Evolutionary conservation across 1,140 invertebrate genomes (phyloP).

Genomic region (Popillia japonica): DNA sequence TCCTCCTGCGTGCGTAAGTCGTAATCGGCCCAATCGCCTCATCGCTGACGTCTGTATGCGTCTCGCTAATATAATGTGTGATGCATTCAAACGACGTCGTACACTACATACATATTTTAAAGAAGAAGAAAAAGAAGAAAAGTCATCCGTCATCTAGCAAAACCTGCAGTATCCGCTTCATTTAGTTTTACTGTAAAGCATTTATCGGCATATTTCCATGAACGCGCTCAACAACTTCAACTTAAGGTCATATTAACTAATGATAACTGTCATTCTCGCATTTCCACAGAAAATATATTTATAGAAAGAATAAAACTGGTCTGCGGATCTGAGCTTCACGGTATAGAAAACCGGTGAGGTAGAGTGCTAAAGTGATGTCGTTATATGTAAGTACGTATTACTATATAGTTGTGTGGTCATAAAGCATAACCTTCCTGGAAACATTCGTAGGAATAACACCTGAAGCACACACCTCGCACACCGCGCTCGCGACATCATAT

Average conservation of each 20-base stretch:
- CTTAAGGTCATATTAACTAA: conserved; percentile 37
- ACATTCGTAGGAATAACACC: conserved; percentile 40
- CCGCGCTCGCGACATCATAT: conserved; percentile 38
- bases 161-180: background rate
- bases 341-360: background rate
- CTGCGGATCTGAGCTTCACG: background rate
- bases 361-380: background rate
- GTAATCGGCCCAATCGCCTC: too few relatives aligned
- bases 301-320: conserved; percentile 16
- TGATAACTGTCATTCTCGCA: conserved; percentile 37
- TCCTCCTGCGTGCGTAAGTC: too few relatives aligned
- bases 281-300: conserved; percentile 28
- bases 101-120: too few relatives aligned
- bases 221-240: background rate
- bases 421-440: conserved; percentile 41
- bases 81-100: too few relatives aligned
- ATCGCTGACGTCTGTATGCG: too few relatives aligned
- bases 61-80: too few relatives aligned
- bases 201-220: conserved; percentile 22
- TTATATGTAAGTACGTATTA: background rate
- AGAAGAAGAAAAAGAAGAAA: too few relatives aligned
- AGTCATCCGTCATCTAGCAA: too few relatives aligned
- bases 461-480: conserved; percentile 11
- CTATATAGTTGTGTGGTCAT: background rate
- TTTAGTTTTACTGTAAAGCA: conserved; percentile 22